phyloP scores from a whole-genome alignment of 2,888 invertebrate genomes.

The Drosophila anomalata region DNA sequence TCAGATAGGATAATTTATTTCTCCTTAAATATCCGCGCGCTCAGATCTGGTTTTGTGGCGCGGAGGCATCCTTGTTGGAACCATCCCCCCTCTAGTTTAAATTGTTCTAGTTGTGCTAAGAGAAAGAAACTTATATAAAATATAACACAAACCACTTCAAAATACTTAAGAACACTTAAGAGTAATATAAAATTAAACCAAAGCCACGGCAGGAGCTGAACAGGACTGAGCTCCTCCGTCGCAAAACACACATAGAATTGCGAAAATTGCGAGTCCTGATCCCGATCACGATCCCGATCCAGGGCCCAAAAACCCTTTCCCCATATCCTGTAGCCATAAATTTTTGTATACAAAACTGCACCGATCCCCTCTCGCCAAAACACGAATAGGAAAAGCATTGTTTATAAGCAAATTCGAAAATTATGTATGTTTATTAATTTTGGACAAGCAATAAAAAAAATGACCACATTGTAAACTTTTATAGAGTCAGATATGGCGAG shows the following conservation, averaged over 20 bases:
- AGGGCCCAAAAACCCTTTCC: neutral
- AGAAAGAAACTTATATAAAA: neutral
- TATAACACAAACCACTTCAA: neutral
- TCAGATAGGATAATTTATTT: neutral
- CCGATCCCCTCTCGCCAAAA: neutral
- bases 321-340: neutral
- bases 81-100: neutral
- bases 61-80: neutral
- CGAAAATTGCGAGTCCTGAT: too few relatives aligned
- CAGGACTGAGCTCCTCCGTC: too few relatives aligned
- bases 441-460: neutral
- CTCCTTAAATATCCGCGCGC: neutral
- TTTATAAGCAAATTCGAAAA: neutral
- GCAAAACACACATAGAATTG: too few relatives aligned
- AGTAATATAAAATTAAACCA: neutral
- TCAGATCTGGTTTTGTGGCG: neutral
- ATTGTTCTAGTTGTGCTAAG: neutral
- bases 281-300: neutral
- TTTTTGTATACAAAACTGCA: neutral
- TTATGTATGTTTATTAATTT: neutral
- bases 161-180: neutral
- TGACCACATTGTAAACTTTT: neutral
- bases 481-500: neutral
- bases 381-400: neutral
- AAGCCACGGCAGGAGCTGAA: neutral